These are phyloP conservation scores for Saturnia japonica DNA, from an alignment of 2,888 invertebrate species.

Conservation along the genomic window DNA sequence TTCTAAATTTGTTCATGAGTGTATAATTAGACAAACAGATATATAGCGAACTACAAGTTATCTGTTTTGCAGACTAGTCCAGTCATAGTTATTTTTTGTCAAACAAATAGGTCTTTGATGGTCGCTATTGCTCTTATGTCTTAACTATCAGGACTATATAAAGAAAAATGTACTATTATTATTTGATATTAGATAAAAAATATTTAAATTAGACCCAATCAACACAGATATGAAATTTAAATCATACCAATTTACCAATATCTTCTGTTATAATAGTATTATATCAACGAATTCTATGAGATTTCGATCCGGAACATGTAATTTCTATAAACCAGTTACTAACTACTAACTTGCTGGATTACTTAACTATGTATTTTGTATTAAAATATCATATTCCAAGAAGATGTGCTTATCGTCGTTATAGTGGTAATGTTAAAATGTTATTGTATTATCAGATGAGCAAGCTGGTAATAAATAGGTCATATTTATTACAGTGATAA, in stretches of 20 bases:
- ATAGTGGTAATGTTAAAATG: conserved; percentile 69
- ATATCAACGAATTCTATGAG: conserved; percentile 5
- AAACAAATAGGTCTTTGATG: no score
- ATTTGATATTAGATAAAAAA: background rate
- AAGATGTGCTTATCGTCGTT: conserved; percentile 16
- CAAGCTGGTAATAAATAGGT: conserved; percentile 70
- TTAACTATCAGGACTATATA: no score
- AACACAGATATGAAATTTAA: background rate
- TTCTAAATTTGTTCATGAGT: no score
- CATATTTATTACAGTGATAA: conserved; percentile 65
- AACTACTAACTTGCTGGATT: conserved; percentile 4
- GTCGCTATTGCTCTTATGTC: no score
- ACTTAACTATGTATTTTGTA: background rate
- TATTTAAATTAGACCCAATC: background rate
- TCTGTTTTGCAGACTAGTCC: no score
- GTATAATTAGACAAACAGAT: no score
- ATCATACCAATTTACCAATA: conserved; percentile 4
- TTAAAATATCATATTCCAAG: conserved; percentile 9
- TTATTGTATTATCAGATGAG: conserved; percentile 63
- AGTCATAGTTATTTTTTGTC: no score
- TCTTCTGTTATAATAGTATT: background rate
- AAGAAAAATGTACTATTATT: background rate
- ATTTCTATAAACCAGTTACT: conserved; percentile 11
- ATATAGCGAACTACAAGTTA: no score
- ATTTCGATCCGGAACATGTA: background rate